phyloP scores from a whole-genome alignment of 2,113 vertebrate genomes.

The Stercorarius parasiticus region DNA sequence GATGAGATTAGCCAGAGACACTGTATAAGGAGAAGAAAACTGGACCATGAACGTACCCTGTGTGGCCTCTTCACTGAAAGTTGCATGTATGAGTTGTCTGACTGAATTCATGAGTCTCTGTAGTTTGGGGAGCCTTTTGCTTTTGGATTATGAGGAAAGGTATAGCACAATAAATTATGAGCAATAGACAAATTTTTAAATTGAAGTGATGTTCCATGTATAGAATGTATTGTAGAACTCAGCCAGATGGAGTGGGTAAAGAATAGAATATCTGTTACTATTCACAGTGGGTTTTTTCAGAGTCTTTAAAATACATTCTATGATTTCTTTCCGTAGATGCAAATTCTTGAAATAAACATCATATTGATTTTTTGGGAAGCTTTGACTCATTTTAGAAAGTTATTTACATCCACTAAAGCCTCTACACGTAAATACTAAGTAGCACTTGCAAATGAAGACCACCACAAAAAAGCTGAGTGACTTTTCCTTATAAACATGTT shows the following conservation, averaged over 20 bases:
- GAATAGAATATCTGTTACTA: neutral
- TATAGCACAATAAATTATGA: neutral
- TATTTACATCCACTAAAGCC: neutral
- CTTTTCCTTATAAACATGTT: slow-evolving; percentile 34
- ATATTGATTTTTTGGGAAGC: neutral
- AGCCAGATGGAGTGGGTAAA: neutral
- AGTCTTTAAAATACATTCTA: neutral
- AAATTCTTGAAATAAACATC: neutral
- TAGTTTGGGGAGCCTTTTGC: neutral
- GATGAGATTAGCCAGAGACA: neutral
- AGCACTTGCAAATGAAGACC: slow-evolving; percentile 28
- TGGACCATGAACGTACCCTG: neutral
- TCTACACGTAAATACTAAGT: neutral
- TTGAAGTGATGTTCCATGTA: neutral
- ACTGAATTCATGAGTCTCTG: neutral
- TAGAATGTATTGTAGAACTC: neutral
- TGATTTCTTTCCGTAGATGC: neutral
- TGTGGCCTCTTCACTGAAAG: neutral
- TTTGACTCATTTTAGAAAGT: slow-evolving; percentile 30
- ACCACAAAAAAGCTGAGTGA: slow-evolving; percentile 14
- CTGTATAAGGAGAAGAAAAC: neutral
- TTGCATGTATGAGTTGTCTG: neutral
- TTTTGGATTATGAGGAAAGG: neutral
- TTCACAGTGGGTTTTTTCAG: neutral
- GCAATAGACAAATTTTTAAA: neutral